Base-by-base conservation (phyloP, 2,888 invertebrate genomes). In the Neelides folsomi region DNA sequence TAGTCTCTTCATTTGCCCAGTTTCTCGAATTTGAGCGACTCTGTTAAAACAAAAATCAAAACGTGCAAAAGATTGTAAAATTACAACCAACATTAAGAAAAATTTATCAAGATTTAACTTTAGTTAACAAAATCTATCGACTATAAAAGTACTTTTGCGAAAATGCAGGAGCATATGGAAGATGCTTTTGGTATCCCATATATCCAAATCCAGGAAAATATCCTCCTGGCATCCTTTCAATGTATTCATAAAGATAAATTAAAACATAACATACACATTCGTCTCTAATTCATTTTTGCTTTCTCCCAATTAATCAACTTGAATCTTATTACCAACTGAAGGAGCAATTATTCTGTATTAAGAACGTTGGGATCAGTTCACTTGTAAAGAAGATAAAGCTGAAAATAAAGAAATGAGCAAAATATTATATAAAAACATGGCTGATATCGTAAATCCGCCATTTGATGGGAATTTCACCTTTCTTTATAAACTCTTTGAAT, bases 131-230 rank as follows among this genome's bases (percentile, higher is more conserved):
- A 13, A 5, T 45, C 4, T 4, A 45, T 7, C 8, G n/a, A 13
- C 3, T 8, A 12, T 4, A 10, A 9, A 42, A 20, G 39, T 57
- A 60, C 63, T 49, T 51, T 12, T 55, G 54, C 18, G 63, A 62
- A 41, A 63, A 53, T 16, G 55, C 46, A 35, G 55, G 37, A 39
- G 59, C 54, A 45, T 55, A 59, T n/a, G 63, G 61, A 9, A 62
- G 48, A 35, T 58, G 40, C 39, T 60, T 59, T 49, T 60, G 60
- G 41, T 62, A 62, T 6, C 63, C 63, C 60, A 63, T 62, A 42
- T 59, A 60, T 3, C 63, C 63, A 55, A 60, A 63, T 15, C 63
- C 63, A 2, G 63, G 52, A 42, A 62, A 63, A 52, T 58, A 63
- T 19, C 56, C 56, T 9, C 55, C 61, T 13, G 63, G 61, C 42